Conservation (phyloP, 1,140 invertebrate species). For the Dermatophagoides farinae region DNA sequence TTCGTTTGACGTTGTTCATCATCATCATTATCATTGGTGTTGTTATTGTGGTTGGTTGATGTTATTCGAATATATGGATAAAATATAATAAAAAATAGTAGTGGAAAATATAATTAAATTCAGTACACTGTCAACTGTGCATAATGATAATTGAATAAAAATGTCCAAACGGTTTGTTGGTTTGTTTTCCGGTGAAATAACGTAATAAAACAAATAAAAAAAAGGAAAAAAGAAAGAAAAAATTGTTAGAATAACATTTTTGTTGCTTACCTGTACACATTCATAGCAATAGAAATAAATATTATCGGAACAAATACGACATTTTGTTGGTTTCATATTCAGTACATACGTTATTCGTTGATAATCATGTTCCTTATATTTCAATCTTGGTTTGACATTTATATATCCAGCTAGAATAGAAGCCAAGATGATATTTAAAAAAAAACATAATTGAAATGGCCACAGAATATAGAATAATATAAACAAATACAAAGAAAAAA, state of each 20-base stretch:
- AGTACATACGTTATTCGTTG: background rate
- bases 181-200: too few species aligned
- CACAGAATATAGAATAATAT: too few species aligned
- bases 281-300: conserved; percentile 3
- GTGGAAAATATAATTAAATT: too few species aligned
- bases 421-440: too few species aligned
- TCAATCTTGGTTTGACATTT: background rate
- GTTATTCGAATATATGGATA: background rate
- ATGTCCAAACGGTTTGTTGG: too few species aligned
- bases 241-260: background rate
- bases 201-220: background rate
- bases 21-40: background rate
- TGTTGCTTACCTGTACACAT: conserved; percentile 1
- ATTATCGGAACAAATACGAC: background rate
- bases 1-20: too few species aligned
- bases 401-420: background rate
- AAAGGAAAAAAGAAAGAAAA: background rate
- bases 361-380: conserved; percentile 1
- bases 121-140: too few species aligned
- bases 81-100: too few species aligned
- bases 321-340: background rate
- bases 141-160: background rate
- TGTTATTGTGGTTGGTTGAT: background rate
- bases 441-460: background rate
- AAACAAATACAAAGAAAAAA: too few species aligned